phyloP scores from a whole-genome alignment of 2,113 vertebrate species.

The Fregetta grallaria region DNA sequence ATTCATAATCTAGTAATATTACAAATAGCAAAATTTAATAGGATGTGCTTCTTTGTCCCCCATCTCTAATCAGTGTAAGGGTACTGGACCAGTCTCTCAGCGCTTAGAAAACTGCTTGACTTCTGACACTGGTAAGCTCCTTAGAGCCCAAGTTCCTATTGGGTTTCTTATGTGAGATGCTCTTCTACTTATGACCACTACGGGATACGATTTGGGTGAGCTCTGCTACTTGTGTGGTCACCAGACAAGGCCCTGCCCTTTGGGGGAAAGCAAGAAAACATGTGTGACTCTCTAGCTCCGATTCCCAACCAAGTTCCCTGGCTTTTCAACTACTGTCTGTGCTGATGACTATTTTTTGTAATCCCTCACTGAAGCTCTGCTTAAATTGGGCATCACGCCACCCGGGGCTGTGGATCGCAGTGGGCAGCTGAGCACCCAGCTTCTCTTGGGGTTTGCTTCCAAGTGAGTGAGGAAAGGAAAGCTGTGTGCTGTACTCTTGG shows the following conservation, averaged over 20 bases:
- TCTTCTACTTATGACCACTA: not conserved
- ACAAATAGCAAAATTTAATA: not conserved
- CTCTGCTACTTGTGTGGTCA: not conserved
- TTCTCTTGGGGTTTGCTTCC: not conserved
- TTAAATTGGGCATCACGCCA: not conserved
- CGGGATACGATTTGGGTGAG: not conserved
- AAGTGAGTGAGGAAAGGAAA: not conserved
- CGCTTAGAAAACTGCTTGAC: not conserved
- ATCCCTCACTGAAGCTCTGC: not conserved
- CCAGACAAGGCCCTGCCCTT: not conserved
- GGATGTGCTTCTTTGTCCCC: not conserved
- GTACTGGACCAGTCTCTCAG: not conserved
- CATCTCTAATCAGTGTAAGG: not conserved
- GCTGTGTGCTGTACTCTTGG: not conserved
- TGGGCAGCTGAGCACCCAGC: not conserved
- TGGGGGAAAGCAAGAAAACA: not conserved
- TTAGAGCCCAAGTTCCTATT: not conserved
- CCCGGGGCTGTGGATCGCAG: fast-evolving
- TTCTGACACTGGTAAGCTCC: not conserved
- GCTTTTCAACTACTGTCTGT: not conserved
- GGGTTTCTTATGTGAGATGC: not conserved
- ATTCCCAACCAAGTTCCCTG: not conserved
- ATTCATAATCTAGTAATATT: not conserved
- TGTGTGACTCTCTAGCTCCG: not conserved
- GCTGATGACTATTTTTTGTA: not conserved